Evolutionary conservation across 2,113 vertebrate species (phyloP), one percentile per base, ranked within the genome.

Genomic region (Vireo altiloquus): DNA sequence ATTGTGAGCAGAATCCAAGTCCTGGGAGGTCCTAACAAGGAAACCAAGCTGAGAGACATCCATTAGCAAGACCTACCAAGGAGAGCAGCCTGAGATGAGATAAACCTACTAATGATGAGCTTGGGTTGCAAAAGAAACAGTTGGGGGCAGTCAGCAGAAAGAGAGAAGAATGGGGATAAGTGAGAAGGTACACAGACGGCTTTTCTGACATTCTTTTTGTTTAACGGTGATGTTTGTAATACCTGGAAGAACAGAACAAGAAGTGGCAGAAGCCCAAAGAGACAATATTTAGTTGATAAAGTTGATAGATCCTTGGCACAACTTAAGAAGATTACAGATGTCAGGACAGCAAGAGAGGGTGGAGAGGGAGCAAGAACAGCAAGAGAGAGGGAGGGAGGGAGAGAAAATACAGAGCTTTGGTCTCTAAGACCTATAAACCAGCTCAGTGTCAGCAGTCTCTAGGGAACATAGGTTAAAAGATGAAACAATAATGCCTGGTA

Each of bases 291-390:
- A 60, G 30, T 20, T 80, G 81, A 64, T 90, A 92, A 89, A 86
- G 44, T 70, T 69, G 79, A 63, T 74, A 71, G 50, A 59, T 72
- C 65, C 61, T 56, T 61, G 81, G 54, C 39, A 42, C 54, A 63
- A 28, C 8, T 4, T 95, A 91, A 90, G 94, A 80, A 88, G 89
- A 92, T 96, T 91, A 87, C 20, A 37, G 56, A 63, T 92, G 84
- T 87, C 75, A 75, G 14, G 31, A 74, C 71, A 85, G 79, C 87
- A 52, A 59, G 77, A 90, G 79, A 46, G 40, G 27, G 44, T 0
- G 1, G 56, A 28, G 37, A 13, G 39, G 39, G 13, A 13, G 39
- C n/a, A n/a, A n/a, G n/a, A n/a, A n/a, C n/a, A n/a, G n/a, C n/a
- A n/a, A n/a, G 39, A 40, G 39, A 13, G 39, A 40, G 39, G 40